Evolutionary conservation across 2,797 vertebrate species (phyloP), one percentile per base, ranked within the genome.

Genomic region (Anolis apletophallus): DNA sequence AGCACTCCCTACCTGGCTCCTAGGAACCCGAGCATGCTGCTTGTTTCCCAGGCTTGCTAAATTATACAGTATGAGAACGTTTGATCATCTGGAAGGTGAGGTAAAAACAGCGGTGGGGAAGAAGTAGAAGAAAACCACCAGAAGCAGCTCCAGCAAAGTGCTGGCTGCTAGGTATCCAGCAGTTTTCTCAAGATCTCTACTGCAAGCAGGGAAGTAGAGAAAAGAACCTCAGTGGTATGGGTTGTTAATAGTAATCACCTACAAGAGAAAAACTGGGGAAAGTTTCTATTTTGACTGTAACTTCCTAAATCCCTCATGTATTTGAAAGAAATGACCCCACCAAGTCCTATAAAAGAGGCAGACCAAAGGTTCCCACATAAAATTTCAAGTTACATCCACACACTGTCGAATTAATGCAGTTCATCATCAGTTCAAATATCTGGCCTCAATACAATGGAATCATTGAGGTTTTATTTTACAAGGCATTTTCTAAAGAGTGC

Each of bases 41-140:
- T 86, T 88, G 78, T 59, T 81, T 0, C 40, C 9, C 0, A 0
- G 0, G 52, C 67, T 91, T 90, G 82, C 90, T 93, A 80, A 36
- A 84, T 93, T 91, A 94, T 93, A 89, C 89, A 94, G 80, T 1
- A 64, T 21, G 32, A 32, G 81, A 29, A 91, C 79, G 80, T 94
- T 94, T 94, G 91, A 94, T 93, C 89, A 75, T 68, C 81, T 76
- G 67, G 52, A 91, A 89, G 78, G 34, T 4, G 80, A 88, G 88
- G 87, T 83, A 73, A 73, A 89, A 88, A 86, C 55, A 16, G 4
- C 7, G 46, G 34, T 80, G 19, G 40, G 32, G 34, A 72, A 10
- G 12, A 12, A 13, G 50, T 1, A 5, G 6, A 17, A 67, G 52
- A n/a, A 74, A 74, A 32, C 52, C 0, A 46, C 26, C 69, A 79